These are phyloP conservation scores for Otolemur garnettii DNA, from an alignment of 2,113 vertebrate species.

Conservation along the genomic window DNA sequence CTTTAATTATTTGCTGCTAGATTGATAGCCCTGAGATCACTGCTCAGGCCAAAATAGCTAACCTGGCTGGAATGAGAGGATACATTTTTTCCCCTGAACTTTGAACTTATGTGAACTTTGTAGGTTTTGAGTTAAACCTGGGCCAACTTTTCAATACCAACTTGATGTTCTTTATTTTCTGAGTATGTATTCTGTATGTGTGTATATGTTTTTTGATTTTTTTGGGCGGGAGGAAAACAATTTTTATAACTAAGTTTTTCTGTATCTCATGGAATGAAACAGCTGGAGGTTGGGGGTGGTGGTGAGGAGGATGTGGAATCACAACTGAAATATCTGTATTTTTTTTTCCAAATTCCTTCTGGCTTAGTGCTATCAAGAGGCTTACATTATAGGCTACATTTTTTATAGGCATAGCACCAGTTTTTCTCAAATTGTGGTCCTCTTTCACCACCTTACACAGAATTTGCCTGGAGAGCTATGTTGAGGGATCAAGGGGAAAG, in stretches of 20 bases:
- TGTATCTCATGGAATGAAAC: not conserved
- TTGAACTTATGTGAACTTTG: slow-evolving; percentile 54
- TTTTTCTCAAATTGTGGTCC: not conserved
- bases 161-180: slow-evolving; percentile 44
- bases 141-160: slow-evolving; percentile 33
- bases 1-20: slow-evolving; percentile 71
- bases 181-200: not conserved
- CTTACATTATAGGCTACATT: not conserved
- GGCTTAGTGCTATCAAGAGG: not conserved
- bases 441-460: not conserved
- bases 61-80: not conserved
- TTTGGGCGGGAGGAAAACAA: not conserved
- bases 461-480: not conserved
- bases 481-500: slow-evolving; percentile 32
- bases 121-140: slow-evolving; percentile 58
- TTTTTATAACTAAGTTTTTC: not conserved
- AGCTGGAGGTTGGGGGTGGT: not conserved
- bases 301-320: not conserved
- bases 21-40: slow-evolving; percentile 60
- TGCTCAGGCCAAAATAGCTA: slow-evolving; percentile 15
- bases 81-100: slow-evolving; percentile 32
- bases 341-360: slow-evolving; percentile 55
- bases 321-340: slow-evolving; percentile 54
- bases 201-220: not conserved
- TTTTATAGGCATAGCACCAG: slow-evolving; percentile 16